Base-by-base conservation (phyloP, 2,797 vertebrate genomes). In the Micromesistius poutassou region DNA sequence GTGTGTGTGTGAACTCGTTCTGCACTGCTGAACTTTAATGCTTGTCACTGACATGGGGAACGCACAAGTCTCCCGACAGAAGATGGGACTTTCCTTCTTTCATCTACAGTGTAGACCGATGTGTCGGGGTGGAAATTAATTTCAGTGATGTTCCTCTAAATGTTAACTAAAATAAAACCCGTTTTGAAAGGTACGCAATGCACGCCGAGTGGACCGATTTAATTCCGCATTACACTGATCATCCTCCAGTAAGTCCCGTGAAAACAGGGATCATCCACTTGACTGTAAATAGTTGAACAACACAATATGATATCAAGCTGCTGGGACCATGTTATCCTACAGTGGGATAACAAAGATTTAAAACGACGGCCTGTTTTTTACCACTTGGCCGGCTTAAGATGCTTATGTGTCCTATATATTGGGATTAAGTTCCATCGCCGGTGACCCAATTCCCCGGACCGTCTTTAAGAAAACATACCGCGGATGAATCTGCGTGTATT, bases 161-260 rank as follows among this genome's bases (percentile, higher is more conserved):
- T 94, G 91, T 94, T 93, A 91, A 93, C 91, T 87, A 91, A 95
- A 91, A 95, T 94, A 94, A 95, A 95, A 86, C 86, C 87, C 83
- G 72, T 93, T 95, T 94, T 93, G 85, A 93, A 92, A 90, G 91
- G 80, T 84, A 77, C 68, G 9, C 13, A 30, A 46, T 71, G 75
- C 71, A 76, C 70, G 46, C 77, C 31, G 40, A 42, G 14, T 40
- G 30, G 36, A 77, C 50, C 74, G 42, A 19, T 8, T 71, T 71
- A 31, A 71, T 71, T 33, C 70, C 16, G 8, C 16, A 25, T 71
- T 71, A 31, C 90, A 86, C 72, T 72, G 40, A 77, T 77, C 87
- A 88, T 80, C 73, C 80, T 75, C 76, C 79, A 88, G 74, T 89
- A 82, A 87, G 71, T 38, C 74, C 35, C 77, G 38, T 80, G 74